Conservation (phyloP, 2,888 invertebrate genomes). For the Tetheella fluctuosa region DNA sequence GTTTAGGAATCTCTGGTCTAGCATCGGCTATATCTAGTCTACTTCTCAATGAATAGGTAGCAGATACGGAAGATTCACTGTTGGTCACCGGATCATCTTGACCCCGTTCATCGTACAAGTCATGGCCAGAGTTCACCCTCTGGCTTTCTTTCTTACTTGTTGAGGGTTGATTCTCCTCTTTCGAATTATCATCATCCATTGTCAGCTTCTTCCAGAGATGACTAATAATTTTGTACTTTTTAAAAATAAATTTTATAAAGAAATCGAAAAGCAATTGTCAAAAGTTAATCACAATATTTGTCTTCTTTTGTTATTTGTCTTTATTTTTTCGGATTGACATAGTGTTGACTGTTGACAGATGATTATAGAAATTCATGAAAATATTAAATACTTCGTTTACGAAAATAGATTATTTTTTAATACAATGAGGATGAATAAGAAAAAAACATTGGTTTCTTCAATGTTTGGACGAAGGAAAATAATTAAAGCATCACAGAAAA, state of each 20-base stretch:
- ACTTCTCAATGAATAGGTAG: conserved; percentile 43
- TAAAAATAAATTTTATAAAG: conserved; percentile 20
- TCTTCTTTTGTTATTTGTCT: conserved; percentile 27
- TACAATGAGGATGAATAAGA: no score
- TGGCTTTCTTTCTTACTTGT: conserved; percentile 51
- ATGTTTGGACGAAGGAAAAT: no score
- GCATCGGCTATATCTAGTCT: conserved; percentile 35
- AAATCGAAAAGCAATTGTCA: conserved; percentile 22
- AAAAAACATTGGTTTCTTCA: no score
- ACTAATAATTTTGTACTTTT: conserved; percentile 57
- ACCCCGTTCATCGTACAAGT: conserved; percentile 29
- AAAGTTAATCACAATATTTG: conserved; percentile 24
- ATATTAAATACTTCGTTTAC: background rate
- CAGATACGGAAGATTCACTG: conserved; percentile 39
- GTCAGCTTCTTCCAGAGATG: conserved; percentile 46
- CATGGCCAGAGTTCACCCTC: conserved; percentile 32
- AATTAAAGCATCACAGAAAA: no score
- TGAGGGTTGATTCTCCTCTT: conserved; percentile 43
- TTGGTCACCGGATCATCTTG: conserved; percentile 34
- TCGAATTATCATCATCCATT: conserved; percentile 55
- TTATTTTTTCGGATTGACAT: conserved; percentile 24
- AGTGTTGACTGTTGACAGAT: background rate
- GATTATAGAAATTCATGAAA: background rate
- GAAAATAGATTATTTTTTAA: no score
- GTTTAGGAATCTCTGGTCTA: conserved; percentile 31